These are phyloP conservation scores for Uria aalge DNA, from an alignment of 2,113 vertebrate genomes.

Conservation along the genomic window DNA sequence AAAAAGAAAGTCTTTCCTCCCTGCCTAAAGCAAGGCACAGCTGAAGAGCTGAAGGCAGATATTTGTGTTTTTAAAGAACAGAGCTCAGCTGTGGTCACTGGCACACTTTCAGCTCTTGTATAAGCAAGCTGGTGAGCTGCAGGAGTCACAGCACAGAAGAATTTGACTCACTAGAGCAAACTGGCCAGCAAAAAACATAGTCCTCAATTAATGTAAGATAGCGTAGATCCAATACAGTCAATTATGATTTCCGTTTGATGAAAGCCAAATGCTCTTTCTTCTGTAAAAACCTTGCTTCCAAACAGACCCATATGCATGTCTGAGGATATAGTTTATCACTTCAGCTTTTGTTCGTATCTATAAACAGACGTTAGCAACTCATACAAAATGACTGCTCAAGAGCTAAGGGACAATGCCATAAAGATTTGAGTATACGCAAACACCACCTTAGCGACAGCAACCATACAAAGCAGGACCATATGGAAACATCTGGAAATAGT, in stretches of 20 bases:
- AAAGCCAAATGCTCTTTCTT: neutral
- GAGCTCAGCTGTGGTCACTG: neutral
- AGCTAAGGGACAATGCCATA: neutral
- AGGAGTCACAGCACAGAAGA: neutral
- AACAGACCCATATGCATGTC: neutral
- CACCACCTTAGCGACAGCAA: neutral
- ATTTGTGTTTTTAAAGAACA: neutral
- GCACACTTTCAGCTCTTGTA: neutral
- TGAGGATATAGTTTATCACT: neutral
- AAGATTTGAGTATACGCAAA: neutral
- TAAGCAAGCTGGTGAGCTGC: neutral
- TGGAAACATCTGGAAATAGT: neutral
- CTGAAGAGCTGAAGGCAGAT: neutral
- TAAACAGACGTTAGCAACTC: neutral
- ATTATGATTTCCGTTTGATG: neutral
- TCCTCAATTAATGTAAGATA: neutral
- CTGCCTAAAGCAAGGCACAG: neutral
- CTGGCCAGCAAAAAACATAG: neutral
- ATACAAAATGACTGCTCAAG: neutral
- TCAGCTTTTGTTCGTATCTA: neutral
- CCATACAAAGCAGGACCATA: neutral
- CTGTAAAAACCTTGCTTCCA: neutral
- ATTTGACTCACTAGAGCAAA: neutral
- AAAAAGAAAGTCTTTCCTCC: neutral
- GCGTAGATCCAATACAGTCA: neutral